Conservation (phyloP, 2,797 vertebrate species). For the Pipistrellus nathusii region DNA sequence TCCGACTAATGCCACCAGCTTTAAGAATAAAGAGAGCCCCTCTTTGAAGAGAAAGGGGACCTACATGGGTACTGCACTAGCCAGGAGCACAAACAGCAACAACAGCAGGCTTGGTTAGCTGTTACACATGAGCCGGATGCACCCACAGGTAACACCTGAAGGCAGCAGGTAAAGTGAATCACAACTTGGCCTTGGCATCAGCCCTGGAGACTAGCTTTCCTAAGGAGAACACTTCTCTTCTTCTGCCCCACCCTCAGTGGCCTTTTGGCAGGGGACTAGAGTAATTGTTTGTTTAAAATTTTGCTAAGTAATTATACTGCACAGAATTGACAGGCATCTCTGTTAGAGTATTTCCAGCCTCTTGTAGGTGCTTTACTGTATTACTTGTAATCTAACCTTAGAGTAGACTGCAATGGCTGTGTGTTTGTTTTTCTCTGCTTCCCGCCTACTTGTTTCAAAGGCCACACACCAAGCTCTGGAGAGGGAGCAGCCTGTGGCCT, state of each 20-base stretch:
- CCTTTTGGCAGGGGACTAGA: constrained; percentile 19
- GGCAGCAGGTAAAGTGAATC: background rate
- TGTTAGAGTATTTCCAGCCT: constrained; percentile 45
- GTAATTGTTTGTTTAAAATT: constrained; percentile 61
- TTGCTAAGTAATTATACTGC: constrained; percentile 60
- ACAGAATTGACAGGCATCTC: background rate
- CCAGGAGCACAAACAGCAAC: background rate
- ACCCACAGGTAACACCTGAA: background rate
- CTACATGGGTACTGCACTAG: background rate
- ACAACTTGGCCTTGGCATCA: background rate
- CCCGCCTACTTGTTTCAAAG: constrained; percentile 50
- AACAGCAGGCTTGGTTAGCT: background rate
- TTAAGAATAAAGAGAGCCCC: background rate
- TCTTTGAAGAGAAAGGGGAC: background rate
- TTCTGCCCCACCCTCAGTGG: background rate
- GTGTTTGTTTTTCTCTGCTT: constrained; percentile 54
- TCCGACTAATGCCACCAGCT: background rate
- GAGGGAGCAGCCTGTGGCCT: background rate
- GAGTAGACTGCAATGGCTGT: background rate
- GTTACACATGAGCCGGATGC: background rate
- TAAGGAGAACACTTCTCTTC: background rate
- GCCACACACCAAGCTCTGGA: constrained; percentile 44
- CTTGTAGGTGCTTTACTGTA: background rate
- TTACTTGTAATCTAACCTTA: constrained; percentile 47
- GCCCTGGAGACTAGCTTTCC: background rate